These are phyloP conservation scores for Tinea trinotella DNA, from an alignment of 2,888 invertebrate genomes.

Conservation along the genomic window DNA sequence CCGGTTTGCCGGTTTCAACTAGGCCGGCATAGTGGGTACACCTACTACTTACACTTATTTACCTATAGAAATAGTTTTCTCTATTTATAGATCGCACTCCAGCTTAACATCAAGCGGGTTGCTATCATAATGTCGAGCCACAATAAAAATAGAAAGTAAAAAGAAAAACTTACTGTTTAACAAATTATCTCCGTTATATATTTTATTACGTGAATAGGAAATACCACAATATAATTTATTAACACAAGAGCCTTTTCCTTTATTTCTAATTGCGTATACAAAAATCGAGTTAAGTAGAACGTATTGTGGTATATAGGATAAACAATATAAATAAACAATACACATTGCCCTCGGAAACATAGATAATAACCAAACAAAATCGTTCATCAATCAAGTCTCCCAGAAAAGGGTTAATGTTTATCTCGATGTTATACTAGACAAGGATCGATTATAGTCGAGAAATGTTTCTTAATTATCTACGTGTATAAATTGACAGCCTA, in stretches of 20 bases:
- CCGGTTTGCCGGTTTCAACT: no score
- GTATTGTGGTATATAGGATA: not conserved
- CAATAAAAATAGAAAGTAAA: no score
- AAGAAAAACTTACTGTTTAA: no score
- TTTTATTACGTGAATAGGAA: no score
- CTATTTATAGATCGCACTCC: no score
- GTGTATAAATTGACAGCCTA: not conserved
- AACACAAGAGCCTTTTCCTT: not conserved
- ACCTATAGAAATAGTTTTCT: no score
- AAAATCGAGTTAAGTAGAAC: not conserved
- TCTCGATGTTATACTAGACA: conserved; percentile 38
- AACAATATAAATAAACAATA: not conserved
- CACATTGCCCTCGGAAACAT: conserved; percentile 1
- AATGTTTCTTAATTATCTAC: conserved; percentile 13
- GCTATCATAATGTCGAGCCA: no score
- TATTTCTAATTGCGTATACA: not conserved
- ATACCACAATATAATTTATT: not conserved
- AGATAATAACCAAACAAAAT: conserved; percentile 26
- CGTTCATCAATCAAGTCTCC: conserved; percentile 36
- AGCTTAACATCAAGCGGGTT: no score
- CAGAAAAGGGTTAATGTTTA: conserved; percentile 31
- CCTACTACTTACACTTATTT: no score
- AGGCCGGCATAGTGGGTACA: no score
- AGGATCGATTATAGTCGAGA: conserved; percentile 31
- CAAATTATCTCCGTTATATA: no score